Percentiles rank a stretch among this genome's conserved stretches.
Conservation (phyloP, 1,140 invertebrate species). For the Brachionus sp. region DNA sequence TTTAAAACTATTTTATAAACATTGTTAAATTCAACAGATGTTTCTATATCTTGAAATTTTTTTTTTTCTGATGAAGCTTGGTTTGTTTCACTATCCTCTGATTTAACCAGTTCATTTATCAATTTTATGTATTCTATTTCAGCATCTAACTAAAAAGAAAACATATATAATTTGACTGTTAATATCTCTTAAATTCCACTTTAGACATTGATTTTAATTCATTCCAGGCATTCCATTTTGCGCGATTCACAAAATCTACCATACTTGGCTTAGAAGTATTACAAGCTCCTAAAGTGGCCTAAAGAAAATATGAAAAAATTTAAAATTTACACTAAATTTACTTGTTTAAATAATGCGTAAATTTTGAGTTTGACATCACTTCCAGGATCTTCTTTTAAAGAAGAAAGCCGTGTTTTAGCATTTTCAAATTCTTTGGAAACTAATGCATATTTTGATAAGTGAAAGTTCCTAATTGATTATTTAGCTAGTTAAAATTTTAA, state of each 20-base stretch:
- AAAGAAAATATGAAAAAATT: constrained; percentile 47
- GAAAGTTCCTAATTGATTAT: background rate
- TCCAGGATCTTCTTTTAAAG: constrained; percentile 61
- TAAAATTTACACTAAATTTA: constrained; percentile 47
- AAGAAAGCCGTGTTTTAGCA: constrained; percentile 59
- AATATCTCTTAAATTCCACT: constrained; percentile 50
- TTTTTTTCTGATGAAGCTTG: background rate
- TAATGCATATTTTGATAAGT: background rate
- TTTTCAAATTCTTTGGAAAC: constrained; percentile 41
- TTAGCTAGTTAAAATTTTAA: background rate
- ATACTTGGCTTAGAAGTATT: constrained; percentile 63
- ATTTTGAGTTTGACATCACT: constrained; percentile 64
- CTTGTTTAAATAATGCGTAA: constrained; percentile 66
- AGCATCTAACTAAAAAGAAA: constrained; percentile 42
- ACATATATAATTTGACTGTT: background rate
- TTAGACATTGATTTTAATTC: constrained; percentile 58
- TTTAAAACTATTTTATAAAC: constrained; percentile 44
- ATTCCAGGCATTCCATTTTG: constrained; percentile 68
- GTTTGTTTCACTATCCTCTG: background rate
- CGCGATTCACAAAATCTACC: constrained; percentile 66
- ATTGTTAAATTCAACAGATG: constrained; percentile 16
- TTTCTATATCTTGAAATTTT: constrained; percentile 43
- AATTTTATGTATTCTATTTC: constrained; percentile 29
- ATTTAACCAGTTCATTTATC: constrained; percentile 8
- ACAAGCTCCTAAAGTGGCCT: constrained; percentile 64